These are phyloP conservation scores for Formica exsecta DNA, from an alignment of 1,140 invertebrate genomes.

Conservation along the genomic window DNA sequence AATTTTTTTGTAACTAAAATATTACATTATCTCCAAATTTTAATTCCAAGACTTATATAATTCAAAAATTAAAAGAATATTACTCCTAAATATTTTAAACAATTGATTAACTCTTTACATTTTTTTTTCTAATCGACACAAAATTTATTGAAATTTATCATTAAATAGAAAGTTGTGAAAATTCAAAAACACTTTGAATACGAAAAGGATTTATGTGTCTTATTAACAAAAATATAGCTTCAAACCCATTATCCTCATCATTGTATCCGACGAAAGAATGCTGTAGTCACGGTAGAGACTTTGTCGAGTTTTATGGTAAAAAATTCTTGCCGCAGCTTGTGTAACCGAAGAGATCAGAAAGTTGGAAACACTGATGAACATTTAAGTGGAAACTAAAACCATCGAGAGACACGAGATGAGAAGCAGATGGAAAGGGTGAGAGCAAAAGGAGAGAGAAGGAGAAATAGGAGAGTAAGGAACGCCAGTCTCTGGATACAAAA, in stretches of 20 bases:
- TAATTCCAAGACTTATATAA: not conserved
- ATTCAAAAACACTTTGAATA: not conserved
- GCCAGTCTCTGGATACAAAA: slow-evolving; percentile 78
- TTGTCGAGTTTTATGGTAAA: slow-evolving; percentile 27
- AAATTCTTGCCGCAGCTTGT: slow-evolving; percentile 40
- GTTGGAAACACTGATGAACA: slow-evolving; percentile 44
- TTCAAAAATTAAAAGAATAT: not conserved
- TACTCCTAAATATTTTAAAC: not conserved
- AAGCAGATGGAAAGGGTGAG: slow-evolving; percentile 3
- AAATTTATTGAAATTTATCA: not conserved
- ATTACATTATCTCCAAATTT: not conserved
- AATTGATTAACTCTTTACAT: not conserved
- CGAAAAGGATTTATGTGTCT: not conserved
- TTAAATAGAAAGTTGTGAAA: not conserved
- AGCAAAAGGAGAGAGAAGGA: not conserved
- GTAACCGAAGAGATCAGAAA: slow-evolving; percentile 52
- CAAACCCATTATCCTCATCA: not conserved
- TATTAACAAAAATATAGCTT: slow-evolving; percentile 1
- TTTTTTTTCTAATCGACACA: not conserved
- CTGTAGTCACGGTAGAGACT: not conserved
- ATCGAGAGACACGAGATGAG: slow-evolving; percentile 5
- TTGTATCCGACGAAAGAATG: slow-evolving; percentile 5
- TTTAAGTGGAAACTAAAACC: slow-evolving; percentile 49
- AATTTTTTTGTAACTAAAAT: not conserved
- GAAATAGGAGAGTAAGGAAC: slow-evolving; percentile 31